phyloP scores from a whole-genome alignment of 2,113 vertebrate species.

The Anhinga anhinga region DNA sequence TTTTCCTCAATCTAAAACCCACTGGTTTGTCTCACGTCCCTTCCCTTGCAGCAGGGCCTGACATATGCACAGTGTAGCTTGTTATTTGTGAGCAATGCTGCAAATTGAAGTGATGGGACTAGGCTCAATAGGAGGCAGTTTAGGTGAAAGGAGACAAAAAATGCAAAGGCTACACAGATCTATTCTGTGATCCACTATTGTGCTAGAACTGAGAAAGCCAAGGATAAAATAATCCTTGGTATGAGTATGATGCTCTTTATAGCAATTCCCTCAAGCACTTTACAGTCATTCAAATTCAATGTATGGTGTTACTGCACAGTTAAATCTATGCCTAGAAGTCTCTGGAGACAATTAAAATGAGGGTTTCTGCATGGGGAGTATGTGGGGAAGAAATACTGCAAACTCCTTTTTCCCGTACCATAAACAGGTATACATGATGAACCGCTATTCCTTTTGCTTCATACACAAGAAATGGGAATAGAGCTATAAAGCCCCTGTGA shows the following conservation, averaged over 20 bases:
- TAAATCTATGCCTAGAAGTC: constrained; percentile 1
- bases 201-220: neutral
- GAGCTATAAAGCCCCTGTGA: neutral
- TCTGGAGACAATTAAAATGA: neutral
- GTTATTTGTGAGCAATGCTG: neutral
- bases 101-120: neutral
- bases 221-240: constrained; percentile 5
- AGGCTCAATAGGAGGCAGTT: neutral
- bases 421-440: neutral
- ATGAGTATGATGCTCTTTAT: neutral
- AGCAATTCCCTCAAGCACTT: neutral
- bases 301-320: neutral
- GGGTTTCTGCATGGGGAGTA: neutral
- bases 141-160: neutral
- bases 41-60: neutral
- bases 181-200: neutral
- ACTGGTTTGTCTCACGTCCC: neutral
- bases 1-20: neutral
- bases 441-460: neutral
- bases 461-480: neutral
- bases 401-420: neutral
- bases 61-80: neutral
- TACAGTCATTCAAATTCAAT: neutral
- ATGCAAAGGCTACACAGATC: neutral
- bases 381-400: neutral